A percentile compares a stretch with the other conserved stretches of the same genome.
Evolutionary conservation across 2,113 vertebrate genomes (phyloP).

Genomic region (Sylvietta virens): DNA sequence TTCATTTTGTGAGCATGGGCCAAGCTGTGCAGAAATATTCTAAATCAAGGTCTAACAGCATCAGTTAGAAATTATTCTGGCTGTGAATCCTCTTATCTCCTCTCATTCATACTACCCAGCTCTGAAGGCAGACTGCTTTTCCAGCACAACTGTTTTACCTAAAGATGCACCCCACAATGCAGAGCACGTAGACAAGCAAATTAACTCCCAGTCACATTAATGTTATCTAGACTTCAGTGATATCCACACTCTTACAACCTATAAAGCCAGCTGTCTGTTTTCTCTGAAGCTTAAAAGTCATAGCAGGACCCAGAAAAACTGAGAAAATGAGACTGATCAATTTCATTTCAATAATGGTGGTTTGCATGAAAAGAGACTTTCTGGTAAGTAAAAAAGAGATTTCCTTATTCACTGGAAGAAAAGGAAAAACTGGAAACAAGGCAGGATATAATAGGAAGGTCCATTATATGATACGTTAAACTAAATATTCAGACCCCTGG

Average conservation of each 20-base stretch:
- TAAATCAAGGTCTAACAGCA: constrained; percentile 48
- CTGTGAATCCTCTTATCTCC: constrained; percentile 43
- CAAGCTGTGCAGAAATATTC: constrained; percentile 16
- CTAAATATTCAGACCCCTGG: neutral
- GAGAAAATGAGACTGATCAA: neutral
- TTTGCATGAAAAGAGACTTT: neutral
- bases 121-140: neutral
- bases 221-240: constrained; percentile 30
- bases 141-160: neutral
- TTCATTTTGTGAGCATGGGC: constrained; percentile 29
- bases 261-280: constrained; percentile 17
- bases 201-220: constrained; percentile 21
- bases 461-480: neutral
- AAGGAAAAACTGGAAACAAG: neutral
- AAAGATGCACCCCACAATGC: constrained; percentile 28
- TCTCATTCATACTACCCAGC: constrained; percentile 13
- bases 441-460: neutral
- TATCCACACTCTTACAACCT: constrained; percentile 7
- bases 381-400: neutral
- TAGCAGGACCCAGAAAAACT: neutral
- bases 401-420: neutral
- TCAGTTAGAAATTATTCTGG: constrained; percentile 38
- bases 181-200: constrained; percentile 42
- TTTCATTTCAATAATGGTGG: neutral
- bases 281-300: constrained; percentile 13